Conservation (phyloP, 2,888 invertebrate genomes). For the Scaptomyza tumidula region DNA sequence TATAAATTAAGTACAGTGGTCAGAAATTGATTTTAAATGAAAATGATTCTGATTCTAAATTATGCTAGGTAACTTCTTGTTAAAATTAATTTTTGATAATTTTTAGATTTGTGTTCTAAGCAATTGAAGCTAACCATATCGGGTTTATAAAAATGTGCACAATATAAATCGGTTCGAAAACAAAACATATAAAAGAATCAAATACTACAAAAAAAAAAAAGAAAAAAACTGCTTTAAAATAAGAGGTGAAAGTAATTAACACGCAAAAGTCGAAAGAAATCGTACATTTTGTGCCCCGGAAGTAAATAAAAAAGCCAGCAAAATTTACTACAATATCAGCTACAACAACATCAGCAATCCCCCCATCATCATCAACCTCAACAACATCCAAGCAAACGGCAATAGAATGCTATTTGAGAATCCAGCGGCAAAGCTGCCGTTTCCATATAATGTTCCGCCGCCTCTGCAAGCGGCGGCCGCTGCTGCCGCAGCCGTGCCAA, state of each 20-base stretch:
- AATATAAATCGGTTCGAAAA: slow-evolving; percentile 33
- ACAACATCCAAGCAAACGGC: slow-evolving; percentile 43
- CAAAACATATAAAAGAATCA: slow-evolving; percentile 15
- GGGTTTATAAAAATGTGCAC: slow-evolving; percentile 40
- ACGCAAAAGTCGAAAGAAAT: slow-evolving; percentile 27
- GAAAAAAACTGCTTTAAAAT: background rate
- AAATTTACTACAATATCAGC: slow-evolving; percentile 70
- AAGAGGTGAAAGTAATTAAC: slow-evolving; percentile 25
- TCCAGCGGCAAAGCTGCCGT: slow-evolving; percentile 88
- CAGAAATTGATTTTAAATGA: background rate
- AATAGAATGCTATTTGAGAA: slow-evolving; percentile 89
- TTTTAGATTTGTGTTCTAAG: slow-evolving; percentile 14
- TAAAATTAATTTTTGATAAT: background rate
- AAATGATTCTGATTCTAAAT: background rate
- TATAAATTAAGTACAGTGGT: background rate
- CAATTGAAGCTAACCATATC: slow-evolving; percentile 17
- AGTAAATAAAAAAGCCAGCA: slow-evolving; percentile 67
- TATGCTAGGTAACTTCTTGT: background rate
- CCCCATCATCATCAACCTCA: slow-evolving; percentile 48
- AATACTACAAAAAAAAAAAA: slow-evolving; percentile 11
- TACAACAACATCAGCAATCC: slow-evolving; percentile 48
- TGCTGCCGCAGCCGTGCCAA: slow-evolving; percentile 83
- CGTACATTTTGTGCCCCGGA: slow-evolving; percentile 44
- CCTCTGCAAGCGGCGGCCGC: slow-evolving; percentile 86
- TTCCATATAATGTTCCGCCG: slow-evolving; percentile 90